Base-by-base conservation (phyloP, 1,140 invertebrate genomes). In the Drosophila repleta region DNA sequence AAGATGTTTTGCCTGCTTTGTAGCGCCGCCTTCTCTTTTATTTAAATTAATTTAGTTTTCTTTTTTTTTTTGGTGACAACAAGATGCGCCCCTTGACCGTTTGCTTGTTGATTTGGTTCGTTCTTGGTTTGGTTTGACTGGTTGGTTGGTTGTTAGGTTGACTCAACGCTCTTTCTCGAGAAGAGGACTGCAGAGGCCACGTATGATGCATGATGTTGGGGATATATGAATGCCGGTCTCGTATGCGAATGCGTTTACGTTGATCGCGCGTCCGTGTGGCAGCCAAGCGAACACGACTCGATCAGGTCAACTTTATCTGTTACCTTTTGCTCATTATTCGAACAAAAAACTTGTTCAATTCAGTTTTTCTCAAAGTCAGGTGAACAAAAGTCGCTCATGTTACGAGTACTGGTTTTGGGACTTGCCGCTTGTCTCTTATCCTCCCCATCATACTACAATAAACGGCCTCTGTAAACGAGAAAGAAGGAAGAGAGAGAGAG, bases 401-500 rank as follows among this genome's bases (percentile, higher is more conserved):
- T 71, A 85, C 81, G 81, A 84, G 82, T 76, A 68, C 79, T 66
- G 69, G 79, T 68, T 75, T 73, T 76, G 79, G 76, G 55, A 75
- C 61, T 75, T 71, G 67, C 77, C 52, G 80, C 71, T 73, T 70
- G 61, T 81, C 80, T 62, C 64, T 83, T 89, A 89, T 91, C 90
- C 89, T 91, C 90, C 90, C 90, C 90, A 91, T 90, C 90, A 91
- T 91, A 90, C 90, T 84, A 91, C 90, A 85, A 91, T 90, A 90
- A 84, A 77, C 90, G 90, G 90, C 90, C 90, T 91, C 90, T 91
- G 90, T 90, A 90, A 91, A 91, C 72, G 80, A 91, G 88, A 91
- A 75, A 89, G 77, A 84, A 78, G 64, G 58, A 70, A 82, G 68
- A 74, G 74, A 79, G 65, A 89, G 73, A 74, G 64, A 68, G 64